Evolutionary conservation across 2,113 vertebrate genomes (phyloP).

Genomic region (Eptesicus fuscus): DNA sequence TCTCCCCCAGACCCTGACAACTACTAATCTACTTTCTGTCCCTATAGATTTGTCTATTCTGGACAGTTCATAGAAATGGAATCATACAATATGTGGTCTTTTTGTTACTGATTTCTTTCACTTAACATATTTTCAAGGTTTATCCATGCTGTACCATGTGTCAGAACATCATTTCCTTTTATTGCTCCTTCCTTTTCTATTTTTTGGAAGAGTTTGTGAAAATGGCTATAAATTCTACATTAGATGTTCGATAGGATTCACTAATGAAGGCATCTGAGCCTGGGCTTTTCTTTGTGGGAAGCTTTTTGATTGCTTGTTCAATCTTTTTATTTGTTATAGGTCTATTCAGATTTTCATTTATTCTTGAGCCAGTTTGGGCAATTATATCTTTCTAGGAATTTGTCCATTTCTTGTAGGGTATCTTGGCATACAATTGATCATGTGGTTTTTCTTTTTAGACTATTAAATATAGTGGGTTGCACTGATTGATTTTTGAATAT

Average conservation of each 20-base stretch:
- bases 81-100: background rate
- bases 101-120: background rate
- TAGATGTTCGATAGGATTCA: background rate
- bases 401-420: background rate
- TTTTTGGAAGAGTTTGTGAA: constrained; percentile 6
- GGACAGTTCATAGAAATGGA: background rate
- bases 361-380: background rate
- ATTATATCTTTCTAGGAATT: background rate
- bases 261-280: background rate
- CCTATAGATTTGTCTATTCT: background rate
- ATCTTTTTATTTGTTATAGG: background rate
- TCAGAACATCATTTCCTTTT: background rate
- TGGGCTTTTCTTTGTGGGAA: background rate
- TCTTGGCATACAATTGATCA: background rate
- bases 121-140: background rate
- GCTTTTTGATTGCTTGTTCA: background rate
- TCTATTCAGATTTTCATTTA: background rate
- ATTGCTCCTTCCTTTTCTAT: background rate
- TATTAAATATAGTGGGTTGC: background rate
- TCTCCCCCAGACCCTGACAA: background rate
- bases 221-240: background rate
- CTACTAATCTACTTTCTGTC: background rate
- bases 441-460: background rate
- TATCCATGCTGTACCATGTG: background rate
- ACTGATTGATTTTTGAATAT: background rate